Base-by-base conservation (phyloP, 2,888 invertebrate genomes). In the Silvanus unidentatus region DNA sequence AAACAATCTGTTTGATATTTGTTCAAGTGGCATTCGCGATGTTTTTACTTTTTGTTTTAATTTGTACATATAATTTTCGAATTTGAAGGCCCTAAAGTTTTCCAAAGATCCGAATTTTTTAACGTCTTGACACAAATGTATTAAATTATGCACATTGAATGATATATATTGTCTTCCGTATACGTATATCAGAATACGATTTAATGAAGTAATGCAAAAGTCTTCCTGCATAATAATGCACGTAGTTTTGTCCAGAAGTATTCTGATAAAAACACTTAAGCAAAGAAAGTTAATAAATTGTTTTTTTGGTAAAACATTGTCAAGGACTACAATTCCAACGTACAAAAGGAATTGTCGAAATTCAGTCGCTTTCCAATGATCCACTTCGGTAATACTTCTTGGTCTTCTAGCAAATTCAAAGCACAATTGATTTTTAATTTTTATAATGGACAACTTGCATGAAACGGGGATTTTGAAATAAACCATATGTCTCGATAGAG, bases 281-380 rank as follows among this genome's bases (percentile, higher is more conserved):
- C 47, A 32, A 12, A 59, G 16, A 42, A 59, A 56, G 44, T 57
- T 53, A 13, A 45, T 44, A 29, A 50, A 47, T 22, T 49, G 40
- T 30, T 47, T 35, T 34, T 35, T 39, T 39, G 42, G 34, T 28
- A 55, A 36, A 36, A 50, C 35, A 14, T 43, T 35, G 40, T 49
- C 40, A 28, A 58, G 49, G 15, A 58, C 49, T 13, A 58, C 39
- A 10, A 50, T 48, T 4, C 58, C 60, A 39, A 44, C 43, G 37
- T 62, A 58, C n/a, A 60, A 43, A 28, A 61, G 38, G 42, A 59
- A 52, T 40, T 48, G 43, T 13, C 56, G 47, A 12, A 52, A 55
- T 42, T 35, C 35, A 11, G 35, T 35, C 11, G 35, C 35, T 35
- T 35, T 35, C 9, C 51, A 58, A 27, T 44, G 43, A 14, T 49